phyloP scores from a whole-genome alignment of 2,113 vertebrate genomes.

The Mus pahari region DNA sequence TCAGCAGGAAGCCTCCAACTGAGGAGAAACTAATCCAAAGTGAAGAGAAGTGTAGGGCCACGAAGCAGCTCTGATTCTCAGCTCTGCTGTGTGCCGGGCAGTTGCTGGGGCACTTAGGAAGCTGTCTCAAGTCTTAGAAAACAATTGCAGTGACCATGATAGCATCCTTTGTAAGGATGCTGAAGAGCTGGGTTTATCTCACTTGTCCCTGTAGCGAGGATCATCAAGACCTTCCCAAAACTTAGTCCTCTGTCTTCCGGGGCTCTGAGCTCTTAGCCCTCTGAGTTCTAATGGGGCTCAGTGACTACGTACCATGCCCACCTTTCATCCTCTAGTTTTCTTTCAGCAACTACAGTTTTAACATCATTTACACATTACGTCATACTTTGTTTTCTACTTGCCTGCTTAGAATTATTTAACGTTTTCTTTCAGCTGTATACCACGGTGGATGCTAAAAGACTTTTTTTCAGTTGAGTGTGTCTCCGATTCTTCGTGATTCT shows the following conservation, averaged over 20 bases:
- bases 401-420: background rate
- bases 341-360: background rate
- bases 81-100: background rate
- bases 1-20: conserved; percentile 5
- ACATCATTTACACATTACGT: background rate
- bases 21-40: background rate
- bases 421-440: background rate
- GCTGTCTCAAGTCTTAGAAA: background rate
- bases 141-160: background rate
- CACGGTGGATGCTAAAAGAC: background rate
- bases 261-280: too few relatives aligned
- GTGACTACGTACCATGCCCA: background rate
- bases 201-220: background rate
- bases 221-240: background rate
- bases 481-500: background rate
- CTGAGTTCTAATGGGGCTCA: background rate
- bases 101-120: background rate
- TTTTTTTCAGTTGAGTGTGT: conserved; percentile 32
- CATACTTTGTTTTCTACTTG: conserved; percentile 32
- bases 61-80: background rate
- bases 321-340: background rate
- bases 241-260: background rate
- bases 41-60: background rate
- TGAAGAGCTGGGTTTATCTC: background rate
- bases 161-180: background rate